These are phyloP conservation scores for Drosophila mayaguana DNA, from an alignment of 2,888 invertebrate genomes.

Conservation along the genomic window DNA sequence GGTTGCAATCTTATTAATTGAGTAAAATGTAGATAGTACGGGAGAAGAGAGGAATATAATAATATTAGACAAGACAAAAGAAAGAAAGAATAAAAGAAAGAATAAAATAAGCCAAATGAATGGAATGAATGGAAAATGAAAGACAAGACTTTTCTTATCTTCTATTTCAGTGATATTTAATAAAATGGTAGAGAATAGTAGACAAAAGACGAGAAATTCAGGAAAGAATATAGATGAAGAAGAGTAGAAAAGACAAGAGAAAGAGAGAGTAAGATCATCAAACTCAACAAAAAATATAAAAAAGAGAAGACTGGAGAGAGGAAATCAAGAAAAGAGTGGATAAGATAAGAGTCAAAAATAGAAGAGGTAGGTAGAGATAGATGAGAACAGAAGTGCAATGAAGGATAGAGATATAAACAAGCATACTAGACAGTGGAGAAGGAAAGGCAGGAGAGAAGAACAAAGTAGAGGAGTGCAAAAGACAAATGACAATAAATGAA, in stretches of 20 bases:
- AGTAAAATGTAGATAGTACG: background rate
- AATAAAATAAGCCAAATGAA: background rate
- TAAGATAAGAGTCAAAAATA: background rate
- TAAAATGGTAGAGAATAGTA: too few relatives aligned
- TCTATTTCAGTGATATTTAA: background rate
- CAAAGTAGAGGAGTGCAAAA: background rate
- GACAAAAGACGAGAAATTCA: too few relatives aligned
- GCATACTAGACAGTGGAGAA: background rate
- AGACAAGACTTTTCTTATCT: too few relatives aligned
- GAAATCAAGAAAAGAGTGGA: background rate
- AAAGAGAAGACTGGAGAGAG: background rate
- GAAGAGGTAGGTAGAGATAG: background rate
- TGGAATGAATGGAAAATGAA: background rate
- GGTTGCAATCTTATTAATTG: constrained; percentile 23
- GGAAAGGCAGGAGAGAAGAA: too few relatives aligned
- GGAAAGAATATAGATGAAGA: too few relatives aligned
- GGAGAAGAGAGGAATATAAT: background rate
- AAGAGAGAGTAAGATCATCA: too few relatives aligned
- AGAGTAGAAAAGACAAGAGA: too few relatives aligned
- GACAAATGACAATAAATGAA: background rate
- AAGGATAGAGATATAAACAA: background rate
- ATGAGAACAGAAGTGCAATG: background rate
- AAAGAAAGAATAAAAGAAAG: too few relatives aligned
- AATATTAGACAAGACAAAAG: background rate
- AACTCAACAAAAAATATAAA: too few relatives aligned